Evolutionary conservation across 1,140 invertebrate species (phyloP).

Genomic region (Zaprionus ornatus): DNA sequence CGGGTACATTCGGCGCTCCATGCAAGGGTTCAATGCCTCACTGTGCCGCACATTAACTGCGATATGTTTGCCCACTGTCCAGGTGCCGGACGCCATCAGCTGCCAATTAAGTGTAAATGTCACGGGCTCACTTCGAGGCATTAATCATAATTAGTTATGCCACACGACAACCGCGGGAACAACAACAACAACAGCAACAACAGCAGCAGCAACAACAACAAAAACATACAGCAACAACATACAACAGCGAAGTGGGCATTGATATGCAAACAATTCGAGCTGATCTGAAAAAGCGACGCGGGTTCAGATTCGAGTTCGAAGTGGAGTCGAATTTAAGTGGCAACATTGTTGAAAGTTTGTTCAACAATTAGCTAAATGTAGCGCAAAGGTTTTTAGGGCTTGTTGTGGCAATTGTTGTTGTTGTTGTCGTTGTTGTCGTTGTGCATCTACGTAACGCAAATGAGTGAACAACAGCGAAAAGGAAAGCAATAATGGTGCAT

Average conservation of each 20-base stretch:
- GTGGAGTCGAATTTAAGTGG: constrained; percentile 48
- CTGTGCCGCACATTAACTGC: constrained; percentile 35
- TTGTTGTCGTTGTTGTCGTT: constrained; percentile 21
- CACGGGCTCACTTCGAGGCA: constrained; percentile 63
- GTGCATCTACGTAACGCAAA: constrained; percentile 63
- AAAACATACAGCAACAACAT: constrained; percentile 28
- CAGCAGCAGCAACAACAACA: constrained; percentile 14
- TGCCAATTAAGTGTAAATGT: constrained; percentile 75
- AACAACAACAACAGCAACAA: constrained; percentile 22
- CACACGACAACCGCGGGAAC: constrained; percentile 60
- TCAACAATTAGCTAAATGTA: constrained; percentile 69
- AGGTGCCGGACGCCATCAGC: constrained; percentile 13
- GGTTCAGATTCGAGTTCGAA: constrained; percentile 36
- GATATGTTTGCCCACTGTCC: constrained; percentile 4
- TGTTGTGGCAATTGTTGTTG: constrained; percentile 12
- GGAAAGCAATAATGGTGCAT: constrained; percentile 62
- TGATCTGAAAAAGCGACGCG: constrained; percentile 67
- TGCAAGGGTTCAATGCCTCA: constrained; percentile 61
- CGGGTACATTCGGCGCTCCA: background rate
- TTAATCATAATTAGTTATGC: constrained; percentile 82
- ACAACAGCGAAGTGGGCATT: constrained; percentile 54
- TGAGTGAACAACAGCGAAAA: constrained; percentile 50
- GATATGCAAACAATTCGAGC: constrained; percentile 77
- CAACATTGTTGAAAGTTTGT: constrained; percentile 75
- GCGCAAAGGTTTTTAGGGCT: constrained; percentile 44